A percentile compares a stretch with the other conserved stretches of the same genome.
Evolutionary conservation across 1,140 invertebrate species (phyloP).

Genomic region (Armadillidium nasatum): DNA sequence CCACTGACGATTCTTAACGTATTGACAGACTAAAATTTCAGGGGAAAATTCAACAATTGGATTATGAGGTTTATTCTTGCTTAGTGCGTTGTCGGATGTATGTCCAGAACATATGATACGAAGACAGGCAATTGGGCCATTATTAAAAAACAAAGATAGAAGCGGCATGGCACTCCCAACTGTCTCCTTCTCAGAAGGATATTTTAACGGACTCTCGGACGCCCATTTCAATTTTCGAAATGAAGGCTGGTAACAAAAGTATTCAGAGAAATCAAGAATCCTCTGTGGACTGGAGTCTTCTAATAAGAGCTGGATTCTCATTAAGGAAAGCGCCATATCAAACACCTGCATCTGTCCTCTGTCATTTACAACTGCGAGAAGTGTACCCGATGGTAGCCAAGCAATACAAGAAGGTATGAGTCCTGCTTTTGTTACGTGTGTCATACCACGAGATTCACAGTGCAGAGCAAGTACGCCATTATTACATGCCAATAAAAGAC

Average conservation of each 20-base stretch:
- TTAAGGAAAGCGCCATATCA: conserved; percentile 63
- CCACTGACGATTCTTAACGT: conserved; percentile 60
- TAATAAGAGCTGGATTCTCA: conserved; percentile 63
- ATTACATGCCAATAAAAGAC: conserved; percentile 67
- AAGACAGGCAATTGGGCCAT: conserved; percentile 38
- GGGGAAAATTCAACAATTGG: conserved; percentile 46
- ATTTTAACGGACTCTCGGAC: conserved; percentile 11
- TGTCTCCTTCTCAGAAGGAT: not conserved
- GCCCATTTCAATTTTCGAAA: conserved; percentile 57
- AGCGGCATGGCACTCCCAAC: conserved; percentile 24
- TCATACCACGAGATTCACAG: conserved; percentile 60
- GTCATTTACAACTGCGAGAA: conserved; percentile 65
- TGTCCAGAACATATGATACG: conserved; percentile 25
- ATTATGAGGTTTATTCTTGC: conserved; percentile 5
- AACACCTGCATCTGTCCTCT: conserved; percentile 71
- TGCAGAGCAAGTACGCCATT: conserved; percentile 71
- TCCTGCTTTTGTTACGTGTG: conserved; percentile 57
- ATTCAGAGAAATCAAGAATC: conserved; percentile 63
- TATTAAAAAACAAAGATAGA: conserved; percentile 32
- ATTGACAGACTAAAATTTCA: conserved; percentile 61
- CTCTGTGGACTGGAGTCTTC: conserved; percentile 62
- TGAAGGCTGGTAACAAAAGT: conserved; percentile 61
- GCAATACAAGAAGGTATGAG: conserved; percentile 64
- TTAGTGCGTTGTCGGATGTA: not conserved
- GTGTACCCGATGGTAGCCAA: conserved; percentile 66